Conservation (phyloP, 2,797 vertebrate genomes). For the Gymnodraco acuticeps region DNA sequence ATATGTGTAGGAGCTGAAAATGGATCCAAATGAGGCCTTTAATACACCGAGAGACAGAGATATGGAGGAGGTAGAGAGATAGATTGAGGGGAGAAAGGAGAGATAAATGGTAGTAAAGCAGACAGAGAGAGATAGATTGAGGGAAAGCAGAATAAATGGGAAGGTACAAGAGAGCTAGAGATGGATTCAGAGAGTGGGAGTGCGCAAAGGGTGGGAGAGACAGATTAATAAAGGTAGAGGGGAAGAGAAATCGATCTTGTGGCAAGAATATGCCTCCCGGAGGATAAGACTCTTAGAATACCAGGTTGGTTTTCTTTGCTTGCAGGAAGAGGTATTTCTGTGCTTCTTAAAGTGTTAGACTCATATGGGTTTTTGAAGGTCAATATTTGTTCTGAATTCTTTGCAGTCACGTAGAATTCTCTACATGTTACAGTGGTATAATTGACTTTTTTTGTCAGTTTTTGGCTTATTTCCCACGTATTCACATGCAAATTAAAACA, state of each 20-base stretch:
- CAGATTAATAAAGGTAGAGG: slow-evolving; percentile 66
- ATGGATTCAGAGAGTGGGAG: slow-evolving; percentile 56
- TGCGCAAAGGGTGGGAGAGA: slow-evolving; percentile 42
- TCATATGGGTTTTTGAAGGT: slow-evolving; percentile 19
- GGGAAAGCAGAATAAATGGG: slow-evolving; percentile 54
- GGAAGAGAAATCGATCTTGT: slow-evolving; percentile 55
- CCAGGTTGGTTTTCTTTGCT: slow-evolving; percentile 36
- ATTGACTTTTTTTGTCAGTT: neutral
- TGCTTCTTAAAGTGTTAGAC: neutral
- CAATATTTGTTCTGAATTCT: slow-evolving; percentile 3
- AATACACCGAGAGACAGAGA: slow-evolving; percentile 53
- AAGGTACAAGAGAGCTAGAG: slow-evolving; percentile 47
- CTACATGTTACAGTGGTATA: neutral
- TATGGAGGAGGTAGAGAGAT: slow-evolving; percentile 26
- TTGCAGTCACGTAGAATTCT: neutral
- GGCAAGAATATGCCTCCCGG: slow-evolving; percentile 51
- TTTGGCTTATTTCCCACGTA: neutral
- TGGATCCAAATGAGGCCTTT: slow-evolving; percentile 63
- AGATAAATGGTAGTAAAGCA: slow-evolving; percentile 45
- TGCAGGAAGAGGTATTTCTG: slow-evolving; percentile 27
- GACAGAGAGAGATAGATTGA: slow-evolving; percentile 11
- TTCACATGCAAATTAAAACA: neutral
- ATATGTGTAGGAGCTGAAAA: slow-evolving; percentile 25
- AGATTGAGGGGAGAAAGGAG: slow-evolving; percentile 33
- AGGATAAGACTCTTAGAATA: slow-evolving; percentile 46